These are phyloP conservation scores for Fringilla coelebs DNA, from an alignment of 2,797 vertebrate genomes.

Conservation along the genomic window DNA sequence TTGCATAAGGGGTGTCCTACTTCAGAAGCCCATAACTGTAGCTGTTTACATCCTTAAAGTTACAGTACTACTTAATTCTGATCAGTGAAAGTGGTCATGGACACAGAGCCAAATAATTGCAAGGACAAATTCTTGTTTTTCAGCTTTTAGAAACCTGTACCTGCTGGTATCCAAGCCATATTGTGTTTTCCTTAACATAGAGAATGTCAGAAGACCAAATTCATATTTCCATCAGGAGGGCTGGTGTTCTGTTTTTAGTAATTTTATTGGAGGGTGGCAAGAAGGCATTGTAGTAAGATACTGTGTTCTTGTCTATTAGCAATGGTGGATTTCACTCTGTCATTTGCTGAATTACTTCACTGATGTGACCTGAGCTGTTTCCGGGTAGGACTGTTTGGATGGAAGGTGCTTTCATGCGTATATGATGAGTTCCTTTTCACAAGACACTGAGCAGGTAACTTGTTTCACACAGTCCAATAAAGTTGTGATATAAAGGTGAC, in stretches of 20 bases:
- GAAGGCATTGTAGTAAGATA: background rate
- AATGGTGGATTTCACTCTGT: background rate
- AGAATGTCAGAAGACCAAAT: background rate
- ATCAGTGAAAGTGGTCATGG: background rate
- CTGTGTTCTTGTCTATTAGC: background rate
- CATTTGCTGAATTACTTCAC: fast-evolving
- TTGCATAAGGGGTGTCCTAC: background rate
- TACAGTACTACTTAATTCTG: background rate
- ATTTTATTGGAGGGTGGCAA: background rate
- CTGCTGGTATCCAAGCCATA: background rate
- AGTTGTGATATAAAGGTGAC: background rate
- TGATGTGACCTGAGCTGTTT: background rate
- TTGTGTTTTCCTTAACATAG: background rate
- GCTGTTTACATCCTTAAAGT: background rate
- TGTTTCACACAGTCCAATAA: background rate
- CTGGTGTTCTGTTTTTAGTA: background rate
- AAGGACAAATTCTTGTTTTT: background rate
- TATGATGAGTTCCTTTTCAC: background rate
- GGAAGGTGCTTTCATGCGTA: background rate
- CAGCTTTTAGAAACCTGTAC: background rate
- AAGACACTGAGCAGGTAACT: background rate
- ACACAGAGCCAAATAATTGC: background rate
- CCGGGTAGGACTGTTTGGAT: background rate
- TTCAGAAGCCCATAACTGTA: background rate
- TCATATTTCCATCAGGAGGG: background rate